Evolutionary conservation across 2,113 vertebrate genomes (phyloP), one percentile per base, ranked within the genome.

Genomic region (Arothron firmamentum): DNA sequence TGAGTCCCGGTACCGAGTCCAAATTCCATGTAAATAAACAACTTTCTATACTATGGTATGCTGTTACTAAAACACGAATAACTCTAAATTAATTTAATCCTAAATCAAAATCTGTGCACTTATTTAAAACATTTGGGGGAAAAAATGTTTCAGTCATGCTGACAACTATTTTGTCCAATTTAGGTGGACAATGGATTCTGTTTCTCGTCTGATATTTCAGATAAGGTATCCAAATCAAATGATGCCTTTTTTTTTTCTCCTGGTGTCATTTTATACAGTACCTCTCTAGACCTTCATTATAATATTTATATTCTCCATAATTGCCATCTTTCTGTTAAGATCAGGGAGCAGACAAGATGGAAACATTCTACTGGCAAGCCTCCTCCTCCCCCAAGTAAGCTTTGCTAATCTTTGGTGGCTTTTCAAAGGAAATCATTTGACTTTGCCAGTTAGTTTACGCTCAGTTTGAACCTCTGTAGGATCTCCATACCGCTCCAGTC

Each of bases 401-500:
- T 62, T 62, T 34, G 56, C 45, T 16, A 18, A 19, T 1, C 5
- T 11, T 1, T 21, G 15, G 50, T 62, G 10, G 18, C n/a, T 49
- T 19, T 19, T 49, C n/a, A 8, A n/a, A 4, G 18, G 6, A 49
- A 19, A 49, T 19, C 8, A 12, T 57, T 25, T 5, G 41, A 45
- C 41, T 45, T 21, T 4, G 1, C 20, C 1, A 56, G 12, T 52
- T 23, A 20, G 53, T 53, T 72, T 49, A 25, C 60, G 15, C 57
- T 17, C 13, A 8, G 3, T 69, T 28, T 41, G 14, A 59, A 4
- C 62, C 47, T 77, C 67, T 83, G 16, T 0, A 98, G 95, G 89
- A 77, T 98, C 96, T 60, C 95, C 94, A 0, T 98, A 97, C 79
- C 83, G 89, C 70, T 90, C 88, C 20, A 94, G 91, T 68, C 76